phyloP scores from a whole-genome alignment of 2,888 invertebrate species.

The Theodoxus fluviatilis region DNA sequence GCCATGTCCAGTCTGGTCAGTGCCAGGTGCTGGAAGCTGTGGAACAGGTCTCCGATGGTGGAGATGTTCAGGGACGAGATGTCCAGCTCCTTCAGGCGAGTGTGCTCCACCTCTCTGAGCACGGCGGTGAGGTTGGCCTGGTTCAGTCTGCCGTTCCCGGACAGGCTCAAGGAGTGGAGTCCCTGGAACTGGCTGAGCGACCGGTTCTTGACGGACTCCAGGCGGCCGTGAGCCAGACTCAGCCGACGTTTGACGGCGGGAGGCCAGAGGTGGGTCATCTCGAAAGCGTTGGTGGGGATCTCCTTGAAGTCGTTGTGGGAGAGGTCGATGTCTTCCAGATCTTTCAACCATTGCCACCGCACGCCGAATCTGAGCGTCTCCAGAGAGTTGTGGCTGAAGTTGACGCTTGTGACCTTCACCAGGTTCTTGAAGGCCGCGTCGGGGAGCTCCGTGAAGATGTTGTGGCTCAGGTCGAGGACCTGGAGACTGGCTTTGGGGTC shows the following conservation, averaged over 20 bases:
- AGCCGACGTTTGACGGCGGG: constrained; percentile 33
- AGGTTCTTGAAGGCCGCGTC: constrained; percentile 36
- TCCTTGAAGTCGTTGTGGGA: constrained; percentile 38
- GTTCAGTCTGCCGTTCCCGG: constrained; percentile 38
- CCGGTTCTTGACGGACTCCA: constrained; percentile 36
- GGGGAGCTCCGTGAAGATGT: constrained; percentile 38
- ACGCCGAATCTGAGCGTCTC: constrained; percentile 37
- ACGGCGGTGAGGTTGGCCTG: constrained; percentile 32
- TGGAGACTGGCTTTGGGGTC: constrained; percentile 35
- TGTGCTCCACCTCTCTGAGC: constrained; percentile 34
- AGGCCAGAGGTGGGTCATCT: constrained; percentile 40
- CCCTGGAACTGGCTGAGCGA: constrained; percentile 36
- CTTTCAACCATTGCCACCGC: constrained; percentile 37
- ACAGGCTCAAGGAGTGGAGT: constrained; percentile 39
- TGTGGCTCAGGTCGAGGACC: constrained; percentile 44
- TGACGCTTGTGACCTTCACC: too few species aligned
- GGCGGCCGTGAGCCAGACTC: constrained; percentile 45
- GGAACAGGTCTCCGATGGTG: constrained; percentile 29
- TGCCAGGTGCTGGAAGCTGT: constrained; percentile 29
- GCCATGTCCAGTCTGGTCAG: constrained; percentile 38
- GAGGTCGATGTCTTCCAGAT: constrained; percentile 31
- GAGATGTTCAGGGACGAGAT: constrained; percentile 34
- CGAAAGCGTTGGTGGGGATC: constrained; percentile 38
- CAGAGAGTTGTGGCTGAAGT: constrained; percentile 44
- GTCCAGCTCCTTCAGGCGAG: constrained; percentile 30